Percentiles rank a stretch among this genome's conserved stretches.
Evolutionary conservation across 2,113 vertebrate species (phyloP).

Genomic region (Mugil cephalus): DNA sequence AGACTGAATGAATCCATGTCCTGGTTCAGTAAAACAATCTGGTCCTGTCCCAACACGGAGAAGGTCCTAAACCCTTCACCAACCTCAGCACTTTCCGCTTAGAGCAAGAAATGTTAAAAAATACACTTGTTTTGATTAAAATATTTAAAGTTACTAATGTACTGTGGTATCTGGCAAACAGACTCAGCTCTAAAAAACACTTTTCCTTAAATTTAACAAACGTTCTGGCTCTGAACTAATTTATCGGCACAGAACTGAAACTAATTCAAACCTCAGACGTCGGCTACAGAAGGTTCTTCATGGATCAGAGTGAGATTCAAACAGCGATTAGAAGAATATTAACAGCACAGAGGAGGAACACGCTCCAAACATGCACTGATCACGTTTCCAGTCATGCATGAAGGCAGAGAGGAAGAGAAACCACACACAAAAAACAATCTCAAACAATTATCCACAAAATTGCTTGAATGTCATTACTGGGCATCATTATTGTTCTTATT

Average conservation of each 20-base stretch:
- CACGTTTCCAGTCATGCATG: slow-evolving; percentile 57
- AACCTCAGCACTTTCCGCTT: too few relatives aligned
- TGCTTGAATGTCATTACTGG: slow-evolving; percentile 80
- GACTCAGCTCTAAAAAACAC: too few relatives aligned
- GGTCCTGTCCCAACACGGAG: too few relatives aligned
- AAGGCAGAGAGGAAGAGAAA: slow-evolving; percentile 23
- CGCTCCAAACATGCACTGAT: slow-evolving; percentile 43
- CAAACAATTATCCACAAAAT: slow-evolving; percentile 82
- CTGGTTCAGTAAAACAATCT: too few relatives aligned
- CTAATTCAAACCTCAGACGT: neutral
- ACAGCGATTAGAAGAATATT: slow-evolving; percentile 37
- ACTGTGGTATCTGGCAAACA: too few relatives aligned
- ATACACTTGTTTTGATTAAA: too few relatives aligned
- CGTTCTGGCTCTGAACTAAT: neutral
- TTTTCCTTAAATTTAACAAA: too few relatives aligned
- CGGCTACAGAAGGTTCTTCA: neutral
- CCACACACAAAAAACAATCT: slow-evolving; percentile 59
- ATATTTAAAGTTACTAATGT: too few relatives aligned
- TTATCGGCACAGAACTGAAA: too few relatives aligned
- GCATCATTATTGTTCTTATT: slow-evolving; percentile 43
- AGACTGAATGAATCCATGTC: too few relatives aligned
- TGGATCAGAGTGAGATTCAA: slow-evolving; percentile 5
- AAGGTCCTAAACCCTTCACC: too few relatives aligned
- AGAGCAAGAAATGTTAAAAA: too few relatives aligned
- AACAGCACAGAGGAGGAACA: neutral